These are phyloP conservation scores for Catharus bicknelli DNA, from an alignment of 2,113 vertebrate genomes.

Conservation along the genomic window DNA sequence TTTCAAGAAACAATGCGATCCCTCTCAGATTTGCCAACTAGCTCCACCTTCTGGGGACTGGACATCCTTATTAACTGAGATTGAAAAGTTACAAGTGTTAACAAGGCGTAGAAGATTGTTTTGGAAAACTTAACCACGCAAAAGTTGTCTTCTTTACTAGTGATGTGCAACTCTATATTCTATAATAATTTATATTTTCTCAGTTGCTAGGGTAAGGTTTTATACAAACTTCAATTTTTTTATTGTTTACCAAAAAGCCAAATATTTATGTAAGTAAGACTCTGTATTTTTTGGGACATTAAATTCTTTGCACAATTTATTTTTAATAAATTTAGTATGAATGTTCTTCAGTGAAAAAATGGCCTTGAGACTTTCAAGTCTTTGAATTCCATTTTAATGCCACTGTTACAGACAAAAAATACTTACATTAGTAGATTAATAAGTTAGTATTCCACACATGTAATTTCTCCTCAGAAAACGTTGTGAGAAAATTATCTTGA, in stretches of 20 bases:
- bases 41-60: slow-evolving; percentile 70
- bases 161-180: background rate
- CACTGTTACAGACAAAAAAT: background rate
- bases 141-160: background rate
- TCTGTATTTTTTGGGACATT: background rate
- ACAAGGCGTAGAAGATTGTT: background rate
- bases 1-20: background rate
- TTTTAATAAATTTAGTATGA: background rate
- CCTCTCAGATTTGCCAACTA: slow-evolving; percentile 35
- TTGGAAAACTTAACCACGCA: background rate
- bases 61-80: background rate
- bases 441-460: background rate
- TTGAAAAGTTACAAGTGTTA: background rate
- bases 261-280: background rate
- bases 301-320: background rate
- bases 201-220: background rate
- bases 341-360: background rate
- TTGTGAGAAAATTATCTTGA: background rate
- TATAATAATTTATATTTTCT: background rate
- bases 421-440: background rate
- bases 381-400: background rate
- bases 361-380: background rate
- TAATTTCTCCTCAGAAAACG: background rate
- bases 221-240: background rate
- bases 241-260: background rate